Evolutionary conservation across 2,797 vertebrate species (phyloP).

Genomic region (Pseudocheirus occidentalis): DNA sequence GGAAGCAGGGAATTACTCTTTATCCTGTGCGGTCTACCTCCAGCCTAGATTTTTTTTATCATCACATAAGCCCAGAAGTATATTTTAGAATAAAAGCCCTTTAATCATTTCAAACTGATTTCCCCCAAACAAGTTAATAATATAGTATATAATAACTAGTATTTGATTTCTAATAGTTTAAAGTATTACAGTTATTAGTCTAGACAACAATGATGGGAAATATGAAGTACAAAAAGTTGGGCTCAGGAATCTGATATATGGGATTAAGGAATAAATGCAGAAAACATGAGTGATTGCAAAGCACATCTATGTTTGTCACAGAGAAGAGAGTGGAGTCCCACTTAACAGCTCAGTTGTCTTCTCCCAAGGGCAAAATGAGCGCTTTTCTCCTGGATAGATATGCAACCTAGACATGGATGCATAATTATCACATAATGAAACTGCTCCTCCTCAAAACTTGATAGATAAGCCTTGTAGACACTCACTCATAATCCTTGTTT

Average conservation of each 20-base stretch:
- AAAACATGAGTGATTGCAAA: constrained; percentile 23
- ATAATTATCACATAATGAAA: neutral
- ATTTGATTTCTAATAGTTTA: neutral
- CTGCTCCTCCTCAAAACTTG: constrained; percentile 23
- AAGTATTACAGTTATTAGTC: neutral
- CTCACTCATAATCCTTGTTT: constrained; percentile 57
- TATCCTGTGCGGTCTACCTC: constrained; percentile 3
- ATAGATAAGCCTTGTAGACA: constrained; percentile 58
- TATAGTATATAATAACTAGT: neutral
- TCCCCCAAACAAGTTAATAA: neutral
- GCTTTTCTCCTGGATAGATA: neutral
- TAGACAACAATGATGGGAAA: neutral
- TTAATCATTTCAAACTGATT: neutral
- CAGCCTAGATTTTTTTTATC: neutral
- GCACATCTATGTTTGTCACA: constrained; percentile 7
- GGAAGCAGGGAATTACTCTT: neutral
- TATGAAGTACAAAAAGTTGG: neutral
- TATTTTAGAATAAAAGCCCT: neutral
- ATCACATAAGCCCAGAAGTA: neutral
- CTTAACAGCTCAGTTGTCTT: neutral
- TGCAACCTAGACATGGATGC: neutral
- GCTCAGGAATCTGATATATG: neutral
- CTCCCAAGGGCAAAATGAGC: neutral
- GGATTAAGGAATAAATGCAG: neutral
- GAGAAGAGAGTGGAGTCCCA: constrained; percentile 7